These are phyloP conservation scores for Apomyelois bistriatella DNA, from an alignment of 2,888 invertebrate genomes.

Conservation along the genomic window DNA sequence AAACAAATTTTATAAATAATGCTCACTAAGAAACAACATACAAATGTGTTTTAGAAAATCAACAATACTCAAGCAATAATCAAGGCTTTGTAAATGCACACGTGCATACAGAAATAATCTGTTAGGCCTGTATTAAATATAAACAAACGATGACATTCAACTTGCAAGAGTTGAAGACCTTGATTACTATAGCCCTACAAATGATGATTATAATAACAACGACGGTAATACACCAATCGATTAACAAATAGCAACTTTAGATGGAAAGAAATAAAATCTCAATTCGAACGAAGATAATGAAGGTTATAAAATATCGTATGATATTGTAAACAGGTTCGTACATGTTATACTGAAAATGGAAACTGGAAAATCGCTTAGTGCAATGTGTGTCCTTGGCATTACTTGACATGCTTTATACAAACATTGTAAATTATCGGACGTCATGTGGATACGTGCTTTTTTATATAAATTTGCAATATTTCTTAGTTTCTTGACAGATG, in stretches of 20 bases:
- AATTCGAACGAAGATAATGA: constrained; percentile 15
- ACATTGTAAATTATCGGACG: constrained; percentile 18
- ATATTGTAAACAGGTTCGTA: constrained; percentile 30
- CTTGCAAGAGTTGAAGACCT: constrained; percentile 65
- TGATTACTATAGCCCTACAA: constrained; percentile 56
- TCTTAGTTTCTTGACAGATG: constrained; percentile 2
- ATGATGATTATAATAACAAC: constrained; percentile 27
- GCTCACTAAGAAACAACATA: background rate
- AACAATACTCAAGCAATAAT: background rate
- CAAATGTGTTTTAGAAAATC: background rate
- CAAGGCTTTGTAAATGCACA: constrained; percentile 10
- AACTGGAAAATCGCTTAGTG: constrained; percentile 66
- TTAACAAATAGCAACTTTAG: constrained; percentile 31
- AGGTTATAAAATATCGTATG: constrained; percentile 23
- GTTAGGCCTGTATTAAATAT: constrained; percentile 40
- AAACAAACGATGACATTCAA: constrained; percentile 73
- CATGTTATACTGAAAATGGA: constrained; percentile 77
- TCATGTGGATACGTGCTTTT: constrained; percentile 13
- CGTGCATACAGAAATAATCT: constrained; percentile 15
- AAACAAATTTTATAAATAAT: no score
- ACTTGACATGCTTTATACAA: constrained; percentile 38
- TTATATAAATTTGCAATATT: background rate
- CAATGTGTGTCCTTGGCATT: constrained; percentile 63
- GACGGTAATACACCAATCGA: constrained; percentile 23
- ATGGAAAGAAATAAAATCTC: constrained; percentile 14